Evolutionary conservation across 2,113 vertebrate species (phyloP).

Genomic region (Crotalus horridus): DNA sequence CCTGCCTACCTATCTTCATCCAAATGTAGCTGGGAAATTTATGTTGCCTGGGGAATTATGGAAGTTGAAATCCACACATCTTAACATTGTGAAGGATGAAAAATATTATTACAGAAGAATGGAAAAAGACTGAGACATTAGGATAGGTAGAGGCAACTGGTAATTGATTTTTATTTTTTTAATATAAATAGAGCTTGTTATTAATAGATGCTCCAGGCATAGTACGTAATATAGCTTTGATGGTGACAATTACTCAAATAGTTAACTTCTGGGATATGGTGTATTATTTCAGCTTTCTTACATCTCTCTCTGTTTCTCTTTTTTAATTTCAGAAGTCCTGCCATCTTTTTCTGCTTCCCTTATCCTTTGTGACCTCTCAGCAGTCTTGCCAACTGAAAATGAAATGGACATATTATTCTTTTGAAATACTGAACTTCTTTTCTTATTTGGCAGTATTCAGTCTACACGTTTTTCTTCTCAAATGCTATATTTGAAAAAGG

Average conservation of each 20-base stretch:
- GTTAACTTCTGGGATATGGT: background rate
- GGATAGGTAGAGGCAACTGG: background rate
- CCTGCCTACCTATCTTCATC: background rate
- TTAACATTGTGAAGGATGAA: background rate
- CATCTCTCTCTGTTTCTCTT: constrained; percentile 30
- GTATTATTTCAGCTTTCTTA: constrained; percentile 27
- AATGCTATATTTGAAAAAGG: background rate
- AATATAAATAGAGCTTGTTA: background rate
- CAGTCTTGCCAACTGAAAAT: constrained; percentile 23
- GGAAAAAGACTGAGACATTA: background rate
- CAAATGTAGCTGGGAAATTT: background rate
- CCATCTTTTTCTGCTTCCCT: constrained; percentile 18
- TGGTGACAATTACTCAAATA: constrained; percentile 23
- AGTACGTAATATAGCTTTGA: background rate
- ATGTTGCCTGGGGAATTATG: background rate
- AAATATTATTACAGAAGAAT: background rate
- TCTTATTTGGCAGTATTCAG: background rate
- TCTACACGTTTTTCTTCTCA: constrained; percentile 23
- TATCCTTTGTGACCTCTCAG: constrained; percentile 36
- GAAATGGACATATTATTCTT: constrained; percentile 20
- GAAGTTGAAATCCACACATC: background rate
- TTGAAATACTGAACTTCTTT: constrained; percentile 7
- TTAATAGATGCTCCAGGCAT: background rate
- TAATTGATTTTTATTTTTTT: background rate
- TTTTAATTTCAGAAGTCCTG: constrained; percentile 30